Base-by-base conservation (phyloP, 2,888 invertebrate species). In the Dugesia japonica region DNA sequence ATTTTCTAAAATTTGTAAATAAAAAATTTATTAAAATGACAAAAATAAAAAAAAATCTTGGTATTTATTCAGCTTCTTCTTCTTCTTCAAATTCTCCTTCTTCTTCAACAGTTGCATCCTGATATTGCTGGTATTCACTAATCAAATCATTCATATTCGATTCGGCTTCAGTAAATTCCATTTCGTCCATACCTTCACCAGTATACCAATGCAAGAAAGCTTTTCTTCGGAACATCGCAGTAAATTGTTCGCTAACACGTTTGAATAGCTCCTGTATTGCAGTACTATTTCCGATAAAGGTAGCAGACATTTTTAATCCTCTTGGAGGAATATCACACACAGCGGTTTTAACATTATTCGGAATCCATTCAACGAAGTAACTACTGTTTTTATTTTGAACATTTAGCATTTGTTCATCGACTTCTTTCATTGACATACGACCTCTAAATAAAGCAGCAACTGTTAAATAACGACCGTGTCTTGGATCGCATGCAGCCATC, bases 171-270 rank as follows among this genome's bases (percentile, higher is more conserved):
- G 90, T 91, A 86, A 93, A 92, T 86, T 93, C 92, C 90, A 92
- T 90, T 86, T 92, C 92, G 85, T 92, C 92, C 92, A 93, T 92
- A 77, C 92, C 93, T 86, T 93, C 92, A 76, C 92, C 92, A 13
- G 92, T 92, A 87, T 92, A 93, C 92, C 92, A 92, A 87, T 92
- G 92, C 85, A 92, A 88, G 89, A 92, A 92, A 83, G 92, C 94
- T 86, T 92, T 94, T 81, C 94, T 89, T 80, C 92, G 89, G 88
- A 93, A 94, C 94, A 94, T 92, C 82, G 91, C 91, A 78, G 82
- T 81, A 80, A 84, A 84, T 80, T 84, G 83, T 79, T 84, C 84
- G 72, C 74, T 42, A 1, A 74, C 23, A 17, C 82, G 81, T 79
- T 83, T 82, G 81, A 82, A 83, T 73, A 83, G 79, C 78, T 83